Conservation (phyloP, 1,140 invertebrate genomes). For the Drosophila truncata region DNA sequence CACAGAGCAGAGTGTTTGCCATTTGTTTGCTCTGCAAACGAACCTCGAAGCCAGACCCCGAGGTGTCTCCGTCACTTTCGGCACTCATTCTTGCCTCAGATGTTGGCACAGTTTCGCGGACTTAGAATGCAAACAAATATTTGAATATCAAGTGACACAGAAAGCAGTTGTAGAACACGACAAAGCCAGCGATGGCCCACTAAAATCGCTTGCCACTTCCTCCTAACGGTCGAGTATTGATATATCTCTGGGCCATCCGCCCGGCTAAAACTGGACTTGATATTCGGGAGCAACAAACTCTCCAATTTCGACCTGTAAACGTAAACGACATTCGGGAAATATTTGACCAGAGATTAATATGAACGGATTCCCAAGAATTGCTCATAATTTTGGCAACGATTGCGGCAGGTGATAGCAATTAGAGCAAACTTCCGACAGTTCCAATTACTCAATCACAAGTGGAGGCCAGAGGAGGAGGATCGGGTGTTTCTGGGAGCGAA, state of each 20-base stretch:
- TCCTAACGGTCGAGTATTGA: constrained; percentile 50
- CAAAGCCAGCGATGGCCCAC: constrained; percentile 47
- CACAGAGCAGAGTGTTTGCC: constrained; percentile 49
- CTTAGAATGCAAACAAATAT: constrained; percentile 68
- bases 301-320: constrained; percentile 26
- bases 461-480: not conserved
- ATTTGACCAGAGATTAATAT: constrained; percentile 10
- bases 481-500: constrained; percentile 32
- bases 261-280: constrained; percentile 30
- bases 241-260: constrained; percentile 47
- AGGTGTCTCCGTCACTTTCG: constrained; percentile 54
- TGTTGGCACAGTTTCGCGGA: constrained; percentile 59
- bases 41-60: constrained; percentile 26
- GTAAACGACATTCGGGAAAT: constrained; percentile 33
- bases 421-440: constrained; percentile 50
- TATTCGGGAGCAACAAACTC: constrained; percentile 71
- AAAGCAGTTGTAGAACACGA: constrained; percentile 26
- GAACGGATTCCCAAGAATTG: constrained; percentile 52
- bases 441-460: constrained; percentile 66
- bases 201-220: constrained; percentile 55
- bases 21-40: constrained; percentile 53
- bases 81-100: constrained; percentile 5
- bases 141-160: constrained; percentile 73
- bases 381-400: constrained; percentile 68
- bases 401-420: constrained; percentile 63